Base-by-base conservation (phyloP, 2,113 vertebrate species). In the Lycaon pictus region DNA sequence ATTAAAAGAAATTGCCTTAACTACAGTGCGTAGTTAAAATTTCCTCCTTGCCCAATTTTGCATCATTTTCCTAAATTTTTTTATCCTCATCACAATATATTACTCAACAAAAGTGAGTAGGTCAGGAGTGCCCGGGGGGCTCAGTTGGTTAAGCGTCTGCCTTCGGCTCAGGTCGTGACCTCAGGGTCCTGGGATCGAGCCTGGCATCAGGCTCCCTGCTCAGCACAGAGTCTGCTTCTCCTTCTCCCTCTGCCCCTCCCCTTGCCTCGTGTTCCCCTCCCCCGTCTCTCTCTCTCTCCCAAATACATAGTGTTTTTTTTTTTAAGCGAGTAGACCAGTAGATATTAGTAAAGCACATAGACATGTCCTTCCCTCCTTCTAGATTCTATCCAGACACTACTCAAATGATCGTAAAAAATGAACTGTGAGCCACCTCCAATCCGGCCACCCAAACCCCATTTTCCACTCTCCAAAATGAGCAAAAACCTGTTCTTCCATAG, bases 1-100 rank as follows among this genome's bases (percentile, higher is more conserved):
- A 48, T 80, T 95, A 58, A n/a, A 29, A 48, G 37, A 77, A 97
- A 81, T 58, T 4, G 35, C 48, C n/a, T 96, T 84, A 93, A 80
- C 37, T 0, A 0, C 3, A 79, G 43, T 20, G 43, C 53, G 92
- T 9, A 48, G n/a, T n/a, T 11, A 93, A 60, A 62, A 51, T 69
- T 51, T 60, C 81, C 17, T 60, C 17, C 43, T 71, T 53, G 5
- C 9, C 12, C 5, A 76, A 77, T 87, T 88, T 89, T 23, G 69
- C 55, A 69, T 20, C 8, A 58, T 65, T 43, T 85, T 65, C 79
- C 87, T 93, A 71, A 43, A 37, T 60, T 74, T 60, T 72, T 43
- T 95, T 56, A 86, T 94, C 77, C 23, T 4, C 65, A 92, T 84
- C 37, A 67, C 19, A 32, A 92, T 69, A 81, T 37, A 95, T 58